A percentile compares a stretch with the other conserved stretches of the same genome.
Conservation (phyloP, 2,113 vertebrate genomes). For the Catagonus wagneri region DNA sequence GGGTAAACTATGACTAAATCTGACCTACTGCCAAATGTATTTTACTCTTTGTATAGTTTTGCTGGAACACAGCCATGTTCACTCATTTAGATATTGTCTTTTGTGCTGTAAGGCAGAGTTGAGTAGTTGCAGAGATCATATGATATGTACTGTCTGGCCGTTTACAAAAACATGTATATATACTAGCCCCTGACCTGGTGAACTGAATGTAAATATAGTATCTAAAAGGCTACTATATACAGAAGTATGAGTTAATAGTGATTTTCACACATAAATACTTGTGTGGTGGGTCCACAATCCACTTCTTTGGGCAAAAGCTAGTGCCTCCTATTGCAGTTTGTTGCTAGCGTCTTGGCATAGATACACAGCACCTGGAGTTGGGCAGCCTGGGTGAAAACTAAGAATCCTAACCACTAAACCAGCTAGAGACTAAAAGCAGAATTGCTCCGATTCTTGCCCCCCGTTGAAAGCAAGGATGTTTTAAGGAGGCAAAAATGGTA, state of each 20-base stretch:
- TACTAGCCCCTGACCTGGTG: background rate
- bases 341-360: background rate
- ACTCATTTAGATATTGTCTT: constrained; percentile 20
- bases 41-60: constrained; percentile 10
- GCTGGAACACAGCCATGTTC: background rate
- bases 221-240: background rate
- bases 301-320: background rate
- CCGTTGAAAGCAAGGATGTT: too few species aligned
- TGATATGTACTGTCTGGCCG: background rate
- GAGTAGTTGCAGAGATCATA: background rate
- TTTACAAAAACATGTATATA: background rate
- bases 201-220: constrained; percentile 32
- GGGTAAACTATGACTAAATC: background rate
- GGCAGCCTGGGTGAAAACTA: too few species aligned
- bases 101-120: background rate
- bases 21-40: background rate
- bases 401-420: too few species aligned
- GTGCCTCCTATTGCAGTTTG: background rate
- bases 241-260: background rate
- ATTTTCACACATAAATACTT: background rate
- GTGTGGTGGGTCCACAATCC: background rate
- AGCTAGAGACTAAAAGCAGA: too few species aligned
- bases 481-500: too few species aligned
- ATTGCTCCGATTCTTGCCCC: too few species aligned
- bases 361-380: background rate